Evolutionary conservation across 1,140 invertebrate genomes (phyloP).

Genomic region (Melanaphis sacchari): DNA sequence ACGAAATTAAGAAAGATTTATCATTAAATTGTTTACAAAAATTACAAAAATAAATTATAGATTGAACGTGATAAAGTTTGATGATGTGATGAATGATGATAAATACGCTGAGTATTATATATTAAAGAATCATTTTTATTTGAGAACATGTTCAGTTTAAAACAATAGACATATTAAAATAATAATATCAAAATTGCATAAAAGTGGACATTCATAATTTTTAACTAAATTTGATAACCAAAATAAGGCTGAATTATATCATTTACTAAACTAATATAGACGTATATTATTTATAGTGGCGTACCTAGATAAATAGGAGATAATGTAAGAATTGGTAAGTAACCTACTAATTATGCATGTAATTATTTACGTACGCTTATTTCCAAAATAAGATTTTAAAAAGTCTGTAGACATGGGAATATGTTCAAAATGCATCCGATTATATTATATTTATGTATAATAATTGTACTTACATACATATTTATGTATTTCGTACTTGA

Average conservation of each 20-base stretch:
- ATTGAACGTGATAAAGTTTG: background rate
- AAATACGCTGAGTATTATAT: background rate
- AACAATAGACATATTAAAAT: background rate
- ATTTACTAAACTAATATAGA: no score
- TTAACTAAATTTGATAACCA: no score
- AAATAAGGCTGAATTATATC: no score
- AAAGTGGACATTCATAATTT: no score
- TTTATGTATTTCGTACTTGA: background rate
- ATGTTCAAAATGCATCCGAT: background rate
- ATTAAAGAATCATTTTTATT: background rate
- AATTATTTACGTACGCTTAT: background rate
- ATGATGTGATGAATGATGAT: background rate
- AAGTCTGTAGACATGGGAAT: background rate
- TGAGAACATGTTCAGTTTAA: background rate
- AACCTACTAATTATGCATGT: background rate
- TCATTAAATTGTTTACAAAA: background rate
- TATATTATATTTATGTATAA: background rate
- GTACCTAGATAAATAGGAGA: no score
- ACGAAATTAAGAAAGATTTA: background rate
- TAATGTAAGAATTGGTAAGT: background rate
- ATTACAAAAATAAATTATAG: background rate
- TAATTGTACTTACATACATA: background rate
- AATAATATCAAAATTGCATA: background rate
- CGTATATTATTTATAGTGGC: no score
- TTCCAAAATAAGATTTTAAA: background rate